Evolutionary conservation across 2,113 vertebrate species (phyloP).

Genomic region (Hemiscyllium ocellatum): DNA sequence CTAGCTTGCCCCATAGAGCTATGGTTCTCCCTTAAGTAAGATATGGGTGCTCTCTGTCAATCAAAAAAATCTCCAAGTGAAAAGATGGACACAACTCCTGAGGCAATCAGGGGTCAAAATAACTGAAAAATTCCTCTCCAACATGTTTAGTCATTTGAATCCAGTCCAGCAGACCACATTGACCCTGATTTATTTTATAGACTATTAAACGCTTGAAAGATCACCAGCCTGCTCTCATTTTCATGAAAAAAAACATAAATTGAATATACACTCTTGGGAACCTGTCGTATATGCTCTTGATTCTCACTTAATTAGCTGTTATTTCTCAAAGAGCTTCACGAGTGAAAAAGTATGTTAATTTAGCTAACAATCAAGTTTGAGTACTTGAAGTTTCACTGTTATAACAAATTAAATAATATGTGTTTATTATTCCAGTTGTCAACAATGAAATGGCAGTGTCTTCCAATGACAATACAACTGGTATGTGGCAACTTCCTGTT

Average conservation of each 20-base stretch:
- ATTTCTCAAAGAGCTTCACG: not conserved
- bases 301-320: not conserved
- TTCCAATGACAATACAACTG: not conserved
- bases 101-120: not conserved
- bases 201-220: not conserved
- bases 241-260: too few relatives aligned
- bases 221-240: not conserved
- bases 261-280: not conserved
- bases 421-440: not conserved
- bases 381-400: not conserved
- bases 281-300: not conserved
- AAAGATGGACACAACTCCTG: not conserved
- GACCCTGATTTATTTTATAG: not conserved
- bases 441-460: not conserved
- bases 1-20: not conserved
- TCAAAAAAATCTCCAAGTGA: not conserved
- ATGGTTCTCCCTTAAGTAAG: not conserved
- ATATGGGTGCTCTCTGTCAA: not conserved
- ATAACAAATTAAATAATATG: not conserved
- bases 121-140: not conserved
- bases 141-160: not conserved
- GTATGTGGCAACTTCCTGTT: not conserved
- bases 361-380: not conserved
- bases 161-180: not conserved
- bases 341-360: not conserved